A percentile compares a stretch with the other conserved stretches of the same genome.
phyloP scores from a whole-genome alignment of 2,888 invertebrate genomes.

The Ormyrus pomaceus region DNA sequence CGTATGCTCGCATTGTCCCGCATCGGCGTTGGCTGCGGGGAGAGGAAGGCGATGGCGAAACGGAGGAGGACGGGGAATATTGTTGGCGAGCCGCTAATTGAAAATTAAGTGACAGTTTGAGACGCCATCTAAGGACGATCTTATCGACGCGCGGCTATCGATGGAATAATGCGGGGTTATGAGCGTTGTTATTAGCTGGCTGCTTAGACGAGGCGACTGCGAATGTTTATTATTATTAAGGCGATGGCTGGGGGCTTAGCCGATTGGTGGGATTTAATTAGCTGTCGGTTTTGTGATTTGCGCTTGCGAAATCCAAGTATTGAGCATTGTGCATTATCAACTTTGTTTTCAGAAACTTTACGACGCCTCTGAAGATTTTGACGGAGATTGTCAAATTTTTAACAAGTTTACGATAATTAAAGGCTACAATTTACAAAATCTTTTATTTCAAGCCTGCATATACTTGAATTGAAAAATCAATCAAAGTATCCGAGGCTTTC shows the following conservation, averaged over 20 bases:
- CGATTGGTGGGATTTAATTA: constrained; percentile 14
- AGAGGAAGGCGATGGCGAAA: not conserved
- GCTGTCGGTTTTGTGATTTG: not conserved
- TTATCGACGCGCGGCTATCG: not conserved
- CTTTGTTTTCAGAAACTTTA: too few species aligned
- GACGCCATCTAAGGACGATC: constrained; percentile 10
- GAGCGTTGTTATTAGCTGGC: not conserved
- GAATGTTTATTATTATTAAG: constrained; percentile 22
- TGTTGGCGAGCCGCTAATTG: constrained; percentile 10
- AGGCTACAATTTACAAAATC: too few species aligned
- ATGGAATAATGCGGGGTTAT: not conserved
- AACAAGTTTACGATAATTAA: too few species aligned
- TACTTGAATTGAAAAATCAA: too few species aligned
- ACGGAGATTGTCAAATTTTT: too few species aligned
- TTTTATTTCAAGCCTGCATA: too few species aligned
- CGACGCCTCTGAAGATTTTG: too few species aligned
- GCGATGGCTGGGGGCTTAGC: not conserved
- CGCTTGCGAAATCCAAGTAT: not conserved
- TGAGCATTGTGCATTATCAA: not conserved
- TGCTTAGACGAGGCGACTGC: not conserved
- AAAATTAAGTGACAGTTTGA: constrained; percentile 40
- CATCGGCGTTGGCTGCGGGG: too few species aligned
- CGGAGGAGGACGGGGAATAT: not conserved
- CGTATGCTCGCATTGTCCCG: too few species aligned
- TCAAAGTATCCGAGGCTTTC: too few species aligned